Evolutionary conservation across 2,113 vertebrate species (phyloP), one percentile per base, ranked within the genome.

Genomic region (Callionymus lyra): DNA sequence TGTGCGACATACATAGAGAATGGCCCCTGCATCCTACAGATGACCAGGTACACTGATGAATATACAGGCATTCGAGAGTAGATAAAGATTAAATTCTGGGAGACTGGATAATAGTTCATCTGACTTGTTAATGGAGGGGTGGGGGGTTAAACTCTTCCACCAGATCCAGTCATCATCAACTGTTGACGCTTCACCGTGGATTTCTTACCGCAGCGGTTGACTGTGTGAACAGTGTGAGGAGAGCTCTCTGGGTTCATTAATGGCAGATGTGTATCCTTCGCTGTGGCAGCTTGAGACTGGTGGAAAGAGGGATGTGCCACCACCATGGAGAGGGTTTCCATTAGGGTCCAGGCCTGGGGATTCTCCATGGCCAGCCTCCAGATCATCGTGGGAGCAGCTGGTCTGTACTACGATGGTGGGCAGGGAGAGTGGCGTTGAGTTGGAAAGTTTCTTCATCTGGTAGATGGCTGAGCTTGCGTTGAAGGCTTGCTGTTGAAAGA

Each of bases 401-500:
- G 53, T 37, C 27, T 85, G 80, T 0, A 72, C 43, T 31, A 59
- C 12, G 1, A 65, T 63, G 9, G 38, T 9, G 1, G 87, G 82
- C 0, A 49, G 31, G 16, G 57, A 15, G 47, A 39, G 53, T 2
- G 75, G 47, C 0, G 60, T 36, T 15, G 18, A 65, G 4, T 77
- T 74, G 19, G 74, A 82, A 71, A 93, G 76, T 56, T 91, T 96
- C 74, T 63, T 88, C 90, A 97, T 92, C 74, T 93, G 91, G 38
- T 88, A 80, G 19, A 96, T 81, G 0, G 84, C 87, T 0, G 86
- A 70, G 0, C 90, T 81, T 0, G 85, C 87, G 0, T 93, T 92
- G 76, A 93, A 91, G 65, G 89, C 92, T 89, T 88, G 88, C 92
- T 98, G 68, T 35, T 37, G 18, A 46, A 27, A 50, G 57, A 6